Base-by-base conservation (phyloP, 23 tunicate species). In the Styela plicata region DNA sequence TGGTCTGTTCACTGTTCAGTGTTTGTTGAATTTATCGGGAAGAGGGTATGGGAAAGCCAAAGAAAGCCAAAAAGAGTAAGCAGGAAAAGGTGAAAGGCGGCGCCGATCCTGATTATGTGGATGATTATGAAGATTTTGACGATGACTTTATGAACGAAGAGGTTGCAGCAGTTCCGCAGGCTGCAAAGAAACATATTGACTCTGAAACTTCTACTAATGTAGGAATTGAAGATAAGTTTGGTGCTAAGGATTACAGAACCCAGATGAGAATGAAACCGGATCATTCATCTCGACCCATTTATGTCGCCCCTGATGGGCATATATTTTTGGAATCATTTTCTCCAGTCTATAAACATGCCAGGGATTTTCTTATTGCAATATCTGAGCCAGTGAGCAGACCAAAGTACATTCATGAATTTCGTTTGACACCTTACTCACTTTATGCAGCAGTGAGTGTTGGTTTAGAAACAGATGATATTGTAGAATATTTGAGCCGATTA, bases 371-470 rank as follows among this genome's bases (percentile, higher is more conserved):
- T 16, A 95, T 95, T 83, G 99, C 96, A 20, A 95, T 95, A 36
- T 64, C 99, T 16, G 99, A 95, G 79, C 99, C 99, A 1, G 80
- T 95, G 28, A 86, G 96, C 76, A 80, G 99, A 25, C 99, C 99
- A 52, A 74, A 74, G 73, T 86, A 69, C 69, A 82, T 95, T 36
- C 99, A 95, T 63, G 96, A 95, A 74, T 95, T 95, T 63, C 86
- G 83, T n/a, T 80, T 95, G 19, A 95, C 99, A 3, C 96, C 99
- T 0, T 95, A 95, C 85, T 95, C 99, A 18, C 65, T 95, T 0
- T 95, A 95, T 86, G 99, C 99, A 67, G 99, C 99, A 36, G 99
- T 95, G 16, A 89, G 96, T 70, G 99, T 95, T 67, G 99, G 99
- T 16, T 71, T 95, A 34, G 92, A 95, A 74, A 95, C 99, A 2